phyloP scores from a whole-genome alignment of 1,140 invertebrate species.

The Galleria mellonella region DNA sequence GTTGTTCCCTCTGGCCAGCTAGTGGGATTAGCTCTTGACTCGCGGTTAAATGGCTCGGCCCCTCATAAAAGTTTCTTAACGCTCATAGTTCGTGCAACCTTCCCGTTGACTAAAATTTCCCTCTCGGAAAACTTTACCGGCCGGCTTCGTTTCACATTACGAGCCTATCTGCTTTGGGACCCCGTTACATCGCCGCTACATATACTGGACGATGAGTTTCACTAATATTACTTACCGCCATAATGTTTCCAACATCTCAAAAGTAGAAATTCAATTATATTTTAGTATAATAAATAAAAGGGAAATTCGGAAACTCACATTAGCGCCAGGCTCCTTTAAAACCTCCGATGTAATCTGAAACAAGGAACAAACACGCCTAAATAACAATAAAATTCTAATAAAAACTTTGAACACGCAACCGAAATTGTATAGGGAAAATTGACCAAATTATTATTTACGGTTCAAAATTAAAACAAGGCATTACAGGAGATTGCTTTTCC shows the following conservation, averaged over 20 bases:
- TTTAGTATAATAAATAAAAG: slow-evolving; percentile 48
- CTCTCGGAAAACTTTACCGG: slow-evolving; percentile 42
- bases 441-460: slow-evolving; percentile 72
- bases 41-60: slow-evolving; percentile 56
- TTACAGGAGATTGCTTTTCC: slow-evolving; percentile 55
- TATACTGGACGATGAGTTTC: slow-evolving; percentile 24
- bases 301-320: slow-evolving; percentile 65
- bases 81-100: slow-evolving; percentile 54
- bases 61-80: slow-evolving; percentile 69
- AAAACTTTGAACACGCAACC: slow-evolving; percentile 70
- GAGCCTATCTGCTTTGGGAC: slow-evolving; percentile 37
- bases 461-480: slow-evolving; percentile 61
- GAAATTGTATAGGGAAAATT: slow-evolving; percentile 66
- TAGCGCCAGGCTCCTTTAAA: slow-evolving; percentile 66
- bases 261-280: slow-evolving; percentile 44
- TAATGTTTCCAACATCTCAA: too few relatives aligned
- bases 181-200: slow-evolving; percentile 35
- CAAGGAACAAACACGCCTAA: slow-evolving; percentile 73
- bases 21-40: slow-evolving; percentile 61
- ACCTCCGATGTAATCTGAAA: slow-evolving; percentile 70
- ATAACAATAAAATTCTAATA: slow-evolving; percentile 74
- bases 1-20: slow-evolving; percentile 32
- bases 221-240: too few relatives aligned
- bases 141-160: slow-evolving; percentile 48
- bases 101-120: slow-evolving; percentile 46